These are phyloP conservation scores for Sisyra nigra DNA, from an alignment of 2,888 invertebrate species.

Conservation along the genomic window DNA sequence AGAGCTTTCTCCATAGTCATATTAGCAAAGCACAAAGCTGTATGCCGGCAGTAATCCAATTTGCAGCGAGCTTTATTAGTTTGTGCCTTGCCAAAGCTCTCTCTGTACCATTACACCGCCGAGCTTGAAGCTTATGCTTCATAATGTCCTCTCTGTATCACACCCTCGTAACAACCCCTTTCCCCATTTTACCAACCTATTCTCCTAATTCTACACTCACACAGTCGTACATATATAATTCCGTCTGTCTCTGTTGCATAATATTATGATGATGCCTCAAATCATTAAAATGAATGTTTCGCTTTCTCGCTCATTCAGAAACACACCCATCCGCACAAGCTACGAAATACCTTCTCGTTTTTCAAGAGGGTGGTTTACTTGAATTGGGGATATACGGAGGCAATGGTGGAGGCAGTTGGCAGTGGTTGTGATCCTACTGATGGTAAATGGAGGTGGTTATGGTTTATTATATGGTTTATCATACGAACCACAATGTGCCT, in stretches of 20 bases:
- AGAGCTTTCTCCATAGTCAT: conserved; percentile 24
- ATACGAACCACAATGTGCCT: too few relatives aligned
- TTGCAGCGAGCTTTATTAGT: conserved; percentile 31
- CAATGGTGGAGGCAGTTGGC: too few relatives aligned
- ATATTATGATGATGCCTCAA: too few relatives aligned
- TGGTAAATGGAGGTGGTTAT: too few relatives aligned
- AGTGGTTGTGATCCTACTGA: too few relatives aligned
- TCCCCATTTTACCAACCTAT: not conserved
- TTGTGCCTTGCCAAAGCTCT: conserved; percentile 18
- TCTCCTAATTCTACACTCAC: not conserved
- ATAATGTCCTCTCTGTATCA: not conserved
- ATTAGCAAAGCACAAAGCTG: conserved; percentile 27
- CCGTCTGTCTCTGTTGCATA: not conserved
- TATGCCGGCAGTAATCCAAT: conserved; percentile 27
- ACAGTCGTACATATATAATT: not conserved
- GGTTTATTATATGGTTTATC: too few relatives aligned
- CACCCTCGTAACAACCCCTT: not conserved
- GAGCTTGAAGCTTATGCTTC: not conserved
- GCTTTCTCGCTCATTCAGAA: too few relatives aligned
- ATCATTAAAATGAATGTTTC: too few relatives aligned
- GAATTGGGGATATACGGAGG: too few relatives aligned
- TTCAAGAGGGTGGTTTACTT: too few relatives aligned
- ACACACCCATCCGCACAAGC: too few relatives aligned
- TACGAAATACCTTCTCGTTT: too few relatives aligned
- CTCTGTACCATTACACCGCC: conserved; percentile 1